These are phyloP conservation scores for Pandemis cinnamomeana DNA, from an alignment of 2,888 invertebrate species.

Conservation along the genomic window DNA sequence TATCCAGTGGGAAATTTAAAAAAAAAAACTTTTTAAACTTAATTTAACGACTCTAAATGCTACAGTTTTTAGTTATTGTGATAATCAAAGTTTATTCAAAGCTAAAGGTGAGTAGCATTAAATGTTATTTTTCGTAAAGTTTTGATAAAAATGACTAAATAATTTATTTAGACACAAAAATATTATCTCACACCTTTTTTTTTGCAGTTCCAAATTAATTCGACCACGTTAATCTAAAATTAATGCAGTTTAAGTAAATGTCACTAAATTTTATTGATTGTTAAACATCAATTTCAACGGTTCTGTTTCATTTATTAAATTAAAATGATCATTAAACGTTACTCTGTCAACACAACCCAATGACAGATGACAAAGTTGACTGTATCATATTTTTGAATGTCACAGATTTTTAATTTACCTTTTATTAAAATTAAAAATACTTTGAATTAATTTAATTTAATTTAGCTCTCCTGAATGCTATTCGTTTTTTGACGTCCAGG, in stretches of 20 bases:
- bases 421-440: not conserved
- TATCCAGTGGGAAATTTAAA: no score
- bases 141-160: not conserved
- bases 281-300: constrained; percentile 1
- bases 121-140: not conserved
- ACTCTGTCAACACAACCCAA: not conserved
- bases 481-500: no score
- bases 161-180: not conserved
- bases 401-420: not conserved
- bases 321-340: constrained; percentile 5
- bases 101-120: no score
- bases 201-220: constrained; percentile 22
- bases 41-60: no score
- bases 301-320: constrained; percentile 4
- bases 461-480: not conserved
- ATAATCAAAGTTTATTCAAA: no score
- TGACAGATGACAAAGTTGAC: constrained; percentile 1
- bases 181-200: constrained; percentile 9
- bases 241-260: constrained; percentile 24
- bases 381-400: not conserved
- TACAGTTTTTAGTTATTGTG: no score
- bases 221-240: constrained; percentile 14
- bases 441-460: not conserved
- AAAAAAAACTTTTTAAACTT: no score
- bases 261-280: not conserved